phyloP scores from a whole-genome alignment of 2,113 vertebrate species.

The Callithrix jacchus region DNA sequence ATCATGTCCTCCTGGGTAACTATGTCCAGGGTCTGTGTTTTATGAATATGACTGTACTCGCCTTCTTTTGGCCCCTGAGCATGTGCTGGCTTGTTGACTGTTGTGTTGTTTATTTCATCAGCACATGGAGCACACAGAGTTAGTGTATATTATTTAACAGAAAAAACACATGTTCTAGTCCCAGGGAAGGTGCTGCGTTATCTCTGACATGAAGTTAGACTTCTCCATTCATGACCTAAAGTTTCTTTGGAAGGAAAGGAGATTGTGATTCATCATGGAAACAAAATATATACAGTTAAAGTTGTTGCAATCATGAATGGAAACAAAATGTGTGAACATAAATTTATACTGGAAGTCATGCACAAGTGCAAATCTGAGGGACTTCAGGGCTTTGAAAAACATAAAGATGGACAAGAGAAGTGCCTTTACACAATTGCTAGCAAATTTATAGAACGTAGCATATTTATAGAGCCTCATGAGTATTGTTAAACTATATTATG shows the following conservation, averaged over 20 bases:
- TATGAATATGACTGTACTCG: background rate
- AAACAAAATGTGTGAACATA: background rate
- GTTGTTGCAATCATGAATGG: background rate
- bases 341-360: background rate
- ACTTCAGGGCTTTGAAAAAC: background rate
- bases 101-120: too few species aligned
- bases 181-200: background rate
- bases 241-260: background rate
- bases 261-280: background rate
- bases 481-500: background rate
- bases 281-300: background rate
- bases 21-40: fast-evolving
- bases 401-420: background rate
- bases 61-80: background rate
- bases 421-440: background rate
- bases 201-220: too few species aligned
- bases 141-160: background rate
- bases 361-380: background rate
- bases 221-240: too few species aligned
- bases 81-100: fast-evolving
- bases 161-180: background rate
- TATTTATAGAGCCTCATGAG: background rate
- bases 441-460: background rate
- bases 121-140: fast-evolving
- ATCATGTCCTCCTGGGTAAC: background rate